These are phyloP conservation scores for Parasteatoda tepidariorum DNA, from an alignment of 1,140 invertebrate genomes.

Conservation along the genomic window DNA sequence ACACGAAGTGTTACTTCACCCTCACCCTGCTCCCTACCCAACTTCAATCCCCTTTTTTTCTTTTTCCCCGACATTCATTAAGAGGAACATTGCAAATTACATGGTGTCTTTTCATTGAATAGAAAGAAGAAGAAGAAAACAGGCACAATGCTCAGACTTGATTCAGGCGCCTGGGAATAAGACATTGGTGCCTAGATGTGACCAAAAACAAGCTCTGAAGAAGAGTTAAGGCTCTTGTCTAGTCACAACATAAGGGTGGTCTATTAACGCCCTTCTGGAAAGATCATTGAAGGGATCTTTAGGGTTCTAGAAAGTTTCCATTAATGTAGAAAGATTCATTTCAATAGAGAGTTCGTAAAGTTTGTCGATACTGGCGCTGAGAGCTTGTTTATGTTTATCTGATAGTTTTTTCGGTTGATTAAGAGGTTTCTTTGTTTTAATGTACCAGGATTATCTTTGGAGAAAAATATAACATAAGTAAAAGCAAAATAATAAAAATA, in stretches of 20 bases:
- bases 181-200: not conserved
- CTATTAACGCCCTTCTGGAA: not conserved
- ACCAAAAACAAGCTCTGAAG: not conserved
- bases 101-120: constrained; percentile 9
- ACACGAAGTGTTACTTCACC: not conserved
- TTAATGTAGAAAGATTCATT: not conserved
- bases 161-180: not conserved
- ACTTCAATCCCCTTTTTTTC: not conserved
- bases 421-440: too few relatives aligned
- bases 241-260: not conserved
- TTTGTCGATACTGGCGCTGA: not conserved
- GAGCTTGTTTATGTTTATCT: too few relatives aligned
- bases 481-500: too few relatives aligned
- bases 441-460: too few relatives aligned
- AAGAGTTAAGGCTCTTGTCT: not conserved
- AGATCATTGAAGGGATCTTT: not conserved
- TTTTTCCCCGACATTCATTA: constrained; percentile 14
- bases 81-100: constrained; percentile 21
- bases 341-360: not conserved
- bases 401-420: too few relatives aligned
- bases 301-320: not conserved
- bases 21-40: not conserved
- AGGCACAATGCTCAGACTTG: not conserved
- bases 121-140: not conserved
- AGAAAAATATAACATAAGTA: too few relatives aligned